Percentiles rank a stretch among this genome's conserved stretches.
Conservation (phyloP, 2,113 vertebrate genomes). For the Festucalex cinctus region DNA sequence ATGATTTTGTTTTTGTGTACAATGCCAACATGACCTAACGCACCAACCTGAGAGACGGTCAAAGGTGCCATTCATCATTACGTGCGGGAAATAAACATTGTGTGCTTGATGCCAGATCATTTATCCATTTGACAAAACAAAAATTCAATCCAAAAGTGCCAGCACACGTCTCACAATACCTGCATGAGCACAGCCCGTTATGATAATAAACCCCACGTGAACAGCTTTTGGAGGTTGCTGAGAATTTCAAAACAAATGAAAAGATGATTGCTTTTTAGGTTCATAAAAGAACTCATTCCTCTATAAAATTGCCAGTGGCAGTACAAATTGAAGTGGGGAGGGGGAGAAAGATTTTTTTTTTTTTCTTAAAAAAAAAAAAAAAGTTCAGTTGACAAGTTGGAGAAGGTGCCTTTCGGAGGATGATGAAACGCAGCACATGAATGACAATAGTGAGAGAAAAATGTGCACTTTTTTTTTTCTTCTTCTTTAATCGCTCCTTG, state of each 20-base stretch:
- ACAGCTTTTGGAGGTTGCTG: conserved; percentile 16
- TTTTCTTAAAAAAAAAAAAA: conserved; percentile 21
- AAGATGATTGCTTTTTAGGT: conserved; percentile 38
- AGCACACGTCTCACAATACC: conserved; percentile 16
- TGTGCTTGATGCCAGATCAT: conserved; percentile 47
- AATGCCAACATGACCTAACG: conserved; percentile 57
- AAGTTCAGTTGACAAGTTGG: conserved; percentile 37
- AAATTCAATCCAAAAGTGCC: conserved; percentile 22
- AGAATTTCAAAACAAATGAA: conserved; percentile 31
- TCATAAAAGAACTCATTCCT: conserved; percentile 34
- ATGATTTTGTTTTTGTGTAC: conserved; percentile 47
- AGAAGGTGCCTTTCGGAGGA: conserved; percentile 31
- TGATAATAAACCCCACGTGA: conserved; percentile 26
- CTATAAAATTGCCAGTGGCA: conserved; percentile 35
- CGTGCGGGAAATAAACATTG: conserved; percentile 45
- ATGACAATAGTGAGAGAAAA: conserved; percentile 29
- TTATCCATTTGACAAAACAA: conserved; percentile 24
- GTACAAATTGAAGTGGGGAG: conserved; percentile 13
- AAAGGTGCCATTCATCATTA: conserved; percentile 46
- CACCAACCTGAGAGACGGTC: conserved; percentile 46
- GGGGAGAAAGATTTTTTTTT: conserved; percentile 8
- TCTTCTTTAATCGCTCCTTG: conserved; percentile 27
- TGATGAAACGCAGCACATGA: conserved; percentile 29
- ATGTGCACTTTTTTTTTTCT: conserved; percentile 14
- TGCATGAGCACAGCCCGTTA: conserved; percentile 15